Conservation (phyloP, 1,140 invertebrate genomes). For the Lanistes nyassanus region DNA sequence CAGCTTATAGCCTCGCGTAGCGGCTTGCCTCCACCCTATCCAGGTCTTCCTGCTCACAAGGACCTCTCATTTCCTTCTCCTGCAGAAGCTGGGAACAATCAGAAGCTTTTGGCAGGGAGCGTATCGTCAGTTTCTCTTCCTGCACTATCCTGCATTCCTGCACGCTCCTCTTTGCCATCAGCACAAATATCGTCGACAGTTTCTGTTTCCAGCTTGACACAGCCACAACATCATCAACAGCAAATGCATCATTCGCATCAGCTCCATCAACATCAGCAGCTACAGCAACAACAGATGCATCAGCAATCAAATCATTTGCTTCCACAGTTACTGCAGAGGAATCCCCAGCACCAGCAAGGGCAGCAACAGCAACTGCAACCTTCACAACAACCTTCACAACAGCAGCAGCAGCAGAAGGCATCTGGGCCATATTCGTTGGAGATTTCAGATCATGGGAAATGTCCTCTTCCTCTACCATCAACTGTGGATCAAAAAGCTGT, state of each 20-base stretch:
- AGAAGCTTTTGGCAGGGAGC: not conserved
- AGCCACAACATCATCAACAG: conserved; percentile 30
- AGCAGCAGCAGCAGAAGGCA: not conserved
- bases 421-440: not conserved
- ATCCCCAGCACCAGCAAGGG: conserved; percentile 16
- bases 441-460: not conserved
- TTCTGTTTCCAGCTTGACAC: conserved; percentile 21
- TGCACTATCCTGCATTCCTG: conserved; percentile 5
- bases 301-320: conserved; percentile 15
- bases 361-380: conserved; percentile 19
- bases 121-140: not conserved
- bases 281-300: conserved; percentile 16
- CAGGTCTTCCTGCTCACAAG: conserved; percentile 31
- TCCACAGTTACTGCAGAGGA: not conserved
- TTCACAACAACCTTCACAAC: conserved; percentile 12
- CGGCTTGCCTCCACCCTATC: conserved; percentile 33
- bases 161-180: conserved; percentile 16
- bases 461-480: conserved; percentile 5
- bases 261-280: conserved; percentile 18
- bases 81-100: not conserved
- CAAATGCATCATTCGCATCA: conserved; percentile 20
- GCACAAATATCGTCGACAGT: conserved; percentile 7
- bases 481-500: conserved; percentile 1
- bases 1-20: conserved; percentile 8
- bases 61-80: not conserved